Evolutionary conservation across 2,888 invertebrate species (phyloP).

Genomic region (Melangyna quadrimaculata): DNA sequence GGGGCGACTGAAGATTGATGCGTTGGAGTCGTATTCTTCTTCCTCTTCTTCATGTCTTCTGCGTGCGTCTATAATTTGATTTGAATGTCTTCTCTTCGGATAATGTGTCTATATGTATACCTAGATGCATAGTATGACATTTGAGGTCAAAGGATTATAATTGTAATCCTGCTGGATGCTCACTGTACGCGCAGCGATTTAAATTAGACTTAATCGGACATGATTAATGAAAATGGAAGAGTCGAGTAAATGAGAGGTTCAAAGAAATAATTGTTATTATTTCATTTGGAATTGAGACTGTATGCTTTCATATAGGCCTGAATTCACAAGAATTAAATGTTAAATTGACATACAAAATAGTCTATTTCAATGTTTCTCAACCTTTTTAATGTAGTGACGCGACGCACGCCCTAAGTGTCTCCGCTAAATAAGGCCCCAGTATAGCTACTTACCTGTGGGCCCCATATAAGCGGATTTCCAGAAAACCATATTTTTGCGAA

Average conservation of each 20-base stretch:
- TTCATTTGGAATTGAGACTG: slow-evolving; percentile 1
- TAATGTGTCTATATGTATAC: neutral
- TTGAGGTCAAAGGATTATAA: slow-evolving; percentile 49
- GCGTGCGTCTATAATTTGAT: slow-evolving; percentile 29
- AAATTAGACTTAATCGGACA: slow-evolving; percentile 53
- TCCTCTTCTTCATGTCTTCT: neutral
- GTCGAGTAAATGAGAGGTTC: neutral
- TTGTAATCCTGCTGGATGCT: slow-evolving; percentile 31
- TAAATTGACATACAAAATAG: neutral
- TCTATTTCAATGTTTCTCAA: too few species aligned
- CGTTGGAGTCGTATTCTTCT: slow-evolving; percentile 45
- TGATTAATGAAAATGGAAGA: slow-evolving; percentile 39
- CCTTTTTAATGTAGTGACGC: too few species aligned
- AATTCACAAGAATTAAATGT: neutral
- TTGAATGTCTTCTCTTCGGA: slow-evolving; percentile 43
- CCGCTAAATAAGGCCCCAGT: too few species aligned
- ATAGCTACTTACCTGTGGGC: too few species aligned
- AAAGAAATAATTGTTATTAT: slow-evolving; percentile 4
- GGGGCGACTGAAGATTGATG: slow-evolving; percentile 58
- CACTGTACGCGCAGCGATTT: slow-evolving; percentile 7
- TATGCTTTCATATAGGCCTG: neutral
- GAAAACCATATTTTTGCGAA: too few species aligned
- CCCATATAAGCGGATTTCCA: too few species aligned
- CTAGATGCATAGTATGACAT: slow-evolving; percentile 24
- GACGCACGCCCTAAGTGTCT: too few species aligned